Base-by-base conservation (phyloP, 2,888 invertebrate genomes). In the Hirtodrosophila duncani region DNA sequence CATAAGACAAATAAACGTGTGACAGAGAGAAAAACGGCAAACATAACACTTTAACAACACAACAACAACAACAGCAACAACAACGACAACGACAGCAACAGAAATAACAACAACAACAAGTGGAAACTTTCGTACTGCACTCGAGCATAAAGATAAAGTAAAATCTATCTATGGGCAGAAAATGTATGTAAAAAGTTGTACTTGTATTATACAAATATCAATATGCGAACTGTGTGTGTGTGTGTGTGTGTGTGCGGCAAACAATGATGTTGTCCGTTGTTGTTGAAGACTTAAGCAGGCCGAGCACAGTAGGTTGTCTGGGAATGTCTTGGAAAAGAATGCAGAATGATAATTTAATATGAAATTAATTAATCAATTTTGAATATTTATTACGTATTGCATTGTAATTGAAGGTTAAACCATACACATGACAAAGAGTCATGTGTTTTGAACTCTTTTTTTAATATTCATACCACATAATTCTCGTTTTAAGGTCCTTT, bases 101-200 rank as follows among this genome's bases (percentile, higher is more conserved):
- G 17, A n/a, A n/a, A n/a, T n/a, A n/a, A n/a, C n/a, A n/a, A 20
- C 17, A 29, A 17, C 27, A 51, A 45, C 26, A 36, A 37, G 50
- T 60, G 58, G 37, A 30, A 27, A 37, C 50, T 34, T 48, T 16
- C 49, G 29, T 21, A 29, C 41, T 61, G 62, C 59, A 63, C 29
- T 30, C 53, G 44, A 42, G 50, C 59, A 63, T 56, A 62, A 59
- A 62, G 59, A 63, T 63, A 53, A 56, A 57, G 43, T 62, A 56
- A 17, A 16, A 16, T 23, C 13, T 11, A 34, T 6, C 3, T 9
- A 17, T 4, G 13, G 10, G 13, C 3, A 18, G 11, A 3, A 11
- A 3, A 11, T 6, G 5, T 11, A 9, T 6, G 14, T 11, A 34
- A 8, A 21, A 20, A 20, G 4, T 17, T 33, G 16, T 31, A 31